Percentiles rank a stretch among this genome's conserved stretches.
Conservation (phyloP, 2,888 invertebrate species). For the Melolontha melolontha region DNA sequence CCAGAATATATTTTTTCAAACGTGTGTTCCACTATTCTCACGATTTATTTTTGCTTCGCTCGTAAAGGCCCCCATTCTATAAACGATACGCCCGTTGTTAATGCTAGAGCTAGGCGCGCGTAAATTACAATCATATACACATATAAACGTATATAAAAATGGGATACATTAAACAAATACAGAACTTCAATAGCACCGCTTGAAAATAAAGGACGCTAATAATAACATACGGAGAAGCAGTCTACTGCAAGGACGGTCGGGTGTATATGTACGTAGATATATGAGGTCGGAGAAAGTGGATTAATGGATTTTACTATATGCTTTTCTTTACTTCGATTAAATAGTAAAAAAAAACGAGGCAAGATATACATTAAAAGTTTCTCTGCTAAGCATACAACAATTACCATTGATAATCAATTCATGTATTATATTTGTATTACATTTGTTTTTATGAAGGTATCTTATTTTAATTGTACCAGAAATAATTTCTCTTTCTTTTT, state of each 20-base stretch:
- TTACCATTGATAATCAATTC: no score
- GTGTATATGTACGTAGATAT: background rate
- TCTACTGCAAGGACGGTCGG: background rate
- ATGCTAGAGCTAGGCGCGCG: background rate
- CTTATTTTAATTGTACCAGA: no score
- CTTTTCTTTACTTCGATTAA: background rate
- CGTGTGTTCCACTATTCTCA: slow-evolving; percentile 10
- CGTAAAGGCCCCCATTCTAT: slow-evolving; percentile 20
- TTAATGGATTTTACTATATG: background rate
- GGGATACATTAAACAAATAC: slow-evolving; percentile 24
- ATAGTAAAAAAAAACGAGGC: no score
- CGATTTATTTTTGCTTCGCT: slow-evolving; percentile 22
- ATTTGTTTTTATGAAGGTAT: no score
- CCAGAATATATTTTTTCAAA: slow-evolving; percentile 21
- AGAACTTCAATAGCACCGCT: slow-evolving; percentile 30
- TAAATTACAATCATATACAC: slow-evolving; percentile 27
- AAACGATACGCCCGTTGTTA: slow-evolving; percentile 13
- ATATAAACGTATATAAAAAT: slow-evolving; percentile 11
- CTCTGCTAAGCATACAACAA: no score
- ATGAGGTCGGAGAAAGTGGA: slow-evolving; percentile 1
- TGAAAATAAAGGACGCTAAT: slow-evolving; percentile 10
- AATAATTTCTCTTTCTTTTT: no score
- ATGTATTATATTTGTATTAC: no score
- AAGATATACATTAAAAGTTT: no score
- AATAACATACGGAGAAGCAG: background rate